A percentile compares a stretch with the other conserved stretches of the same genome.
These are phyloP conservation scores for Martes flavigula DNA, from an alignment of 2,797 vertebrate genomes.

Conservation along the genomic window DNA sequence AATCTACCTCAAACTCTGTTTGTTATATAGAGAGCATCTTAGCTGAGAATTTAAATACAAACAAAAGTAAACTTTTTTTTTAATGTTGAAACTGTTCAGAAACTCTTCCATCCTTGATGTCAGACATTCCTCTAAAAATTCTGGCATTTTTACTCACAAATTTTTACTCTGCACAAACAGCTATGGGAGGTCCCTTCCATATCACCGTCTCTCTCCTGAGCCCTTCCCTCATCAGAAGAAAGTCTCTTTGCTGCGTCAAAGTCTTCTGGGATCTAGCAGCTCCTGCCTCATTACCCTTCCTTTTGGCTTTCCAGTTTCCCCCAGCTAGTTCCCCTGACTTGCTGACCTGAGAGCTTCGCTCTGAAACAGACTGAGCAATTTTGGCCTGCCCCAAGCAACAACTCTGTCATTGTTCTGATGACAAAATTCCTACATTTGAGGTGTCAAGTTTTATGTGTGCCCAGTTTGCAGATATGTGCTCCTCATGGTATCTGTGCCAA, in stretches of 20 bases:
- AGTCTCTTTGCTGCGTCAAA: not conserved
- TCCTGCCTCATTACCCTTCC: not conserved
- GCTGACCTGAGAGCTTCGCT: not conserved
- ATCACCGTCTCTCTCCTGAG: not conserved
- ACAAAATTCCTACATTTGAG: not conserved
- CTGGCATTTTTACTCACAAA: not conserved
- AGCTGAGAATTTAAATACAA: not conserved
- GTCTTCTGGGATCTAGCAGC: not conserved
- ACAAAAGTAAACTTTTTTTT: not conserved
- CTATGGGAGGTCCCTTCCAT: not conserved
- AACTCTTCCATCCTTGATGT: not conserved
- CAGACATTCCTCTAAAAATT: not conserved
- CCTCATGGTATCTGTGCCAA: not conserved
- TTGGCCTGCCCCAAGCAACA: not conserved
- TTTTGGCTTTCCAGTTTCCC: not conserved
- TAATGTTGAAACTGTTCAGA: not conserved
- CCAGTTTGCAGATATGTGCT: not conserved
- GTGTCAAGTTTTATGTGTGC: not conserved
- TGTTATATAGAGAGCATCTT: not conserved
- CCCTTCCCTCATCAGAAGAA: not conserved
- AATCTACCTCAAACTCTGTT: not conserved
- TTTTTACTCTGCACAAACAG: not conserved
- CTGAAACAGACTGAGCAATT: not conserved
- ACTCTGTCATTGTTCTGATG: not conserved
- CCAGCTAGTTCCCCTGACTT: not conserved